Evolutionary conservation across 2,888 invertebrate species (phyloP), one percentile per base, ranked within the genome.

Genomic region (Tupiocoris notatus): DNA sequence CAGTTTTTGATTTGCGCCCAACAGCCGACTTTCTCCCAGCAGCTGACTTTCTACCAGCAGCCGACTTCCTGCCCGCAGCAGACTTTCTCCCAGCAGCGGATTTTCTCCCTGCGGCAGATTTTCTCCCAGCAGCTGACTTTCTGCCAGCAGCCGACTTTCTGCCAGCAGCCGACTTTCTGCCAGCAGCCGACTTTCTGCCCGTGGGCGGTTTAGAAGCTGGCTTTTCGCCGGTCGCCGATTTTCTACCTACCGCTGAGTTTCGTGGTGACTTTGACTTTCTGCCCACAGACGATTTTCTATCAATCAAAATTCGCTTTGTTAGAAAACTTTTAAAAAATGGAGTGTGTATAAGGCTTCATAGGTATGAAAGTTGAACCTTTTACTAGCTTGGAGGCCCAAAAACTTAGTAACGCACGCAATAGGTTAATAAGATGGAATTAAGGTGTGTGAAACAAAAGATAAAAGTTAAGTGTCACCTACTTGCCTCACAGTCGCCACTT

Each of bases 31-130:
- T 22, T 16, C 23, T 9, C 7, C 59, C 59, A 39, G 22, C 67
- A 22, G 22, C 56, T 16, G 66, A 66, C 21, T 66, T 66, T 24
- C 66, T 66, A 12, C 39, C 66, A 39, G 22, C 67, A 21, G 22
- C 56, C 18, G 66, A 66, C 21, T 66, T 66, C 20, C 66, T 25
- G 18, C 39, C 66, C 39, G 17, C 0, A 12, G 24, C 18, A 1
- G 66, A 66, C 18, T 66, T 54, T 66, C 54, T 39, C n/a, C 54
- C n/a, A n/a, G n/a, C n/a, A n/a, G n/a, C n/a, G n/a, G n/a, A n/a
- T n/a, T n/a, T n/a, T n/a, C n/a, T 3, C 12, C 39, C 54, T 17
- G 66, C 18, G n/a, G 23, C 7, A 3, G 25, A 17, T 18, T 39
- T 65, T 39, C 21, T 67, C 2, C 56, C 39, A n/a, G 7, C 16